phyloP scores from a whole-genome alignment of 2,113 vertebrate species.

The Chlorodrepanis virens region DNA sequence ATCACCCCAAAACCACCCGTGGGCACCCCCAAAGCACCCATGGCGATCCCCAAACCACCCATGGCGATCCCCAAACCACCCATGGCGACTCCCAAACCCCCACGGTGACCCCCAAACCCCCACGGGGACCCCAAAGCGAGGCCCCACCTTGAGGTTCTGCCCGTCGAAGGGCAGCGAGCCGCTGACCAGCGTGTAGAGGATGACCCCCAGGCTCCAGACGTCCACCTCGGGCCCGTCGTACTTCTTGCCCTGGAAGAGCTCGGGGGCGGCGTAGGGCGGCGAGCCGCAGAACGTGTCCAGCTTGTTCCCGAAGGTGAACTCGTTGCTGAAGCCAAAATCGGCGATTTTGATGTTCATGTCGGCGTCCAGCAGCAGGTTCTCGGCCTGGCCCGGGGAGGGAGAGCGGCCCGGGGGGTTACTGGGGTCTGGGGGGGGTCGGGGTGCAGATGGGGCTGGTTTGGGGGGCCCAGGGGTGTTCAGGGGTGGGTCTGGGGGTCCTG shows the following conservation, averaged over 20 bases:
- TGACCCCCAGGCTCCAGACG: slow-evolving; percentile 90
- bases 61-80: too few species aligned
- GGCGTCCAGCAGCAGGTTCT: slow-evolving; percentile 85
- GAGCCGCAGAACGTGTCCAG: slow-evolving; percentile 91
- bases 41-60: too few species aligned
- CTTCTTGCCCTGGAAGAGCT: slow-evolving; percentile 92
- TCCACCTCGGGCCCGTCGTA: slow-evolving; percentile 91
- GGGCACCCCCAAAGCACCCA: background rate
- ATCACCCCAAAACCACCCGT: too few species aligned
- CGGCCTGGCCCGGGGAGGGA: slow-evolving; percentile 71
- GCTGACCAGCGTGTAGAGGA: slow-evolving; percentile 85
- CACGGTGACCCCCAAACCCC: too few species aligned
- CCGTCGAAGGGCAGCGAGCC: slow-evolving; percentile 89
- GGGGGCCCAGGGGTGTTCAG: too few species aligned
- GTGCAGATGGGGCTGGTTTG: too few species aligned
- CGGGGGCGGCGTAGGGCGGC: slow-evolving; percentile 87
- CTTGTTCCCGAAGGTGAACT: slow-evolving; percentile 85
- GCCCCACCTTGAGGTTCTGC: slow-evolving; percentile 84
- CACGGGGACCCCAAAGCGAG: rapidly evolving
- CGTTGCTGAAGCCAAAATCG: slow-evolving; percentile 91
- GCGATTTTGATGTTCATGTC: slow-evolving; percentile 91
- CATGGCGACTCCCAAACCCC: too few species aligned
- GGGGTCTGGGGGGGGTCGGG: background rate
- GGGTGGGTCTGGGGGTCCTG: too few species aligned
- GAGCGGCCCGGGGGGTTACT: background rate